A percentile compares a stretch with the other conserved stretches of the same genome.
phyloP scores from a whole-genome alignment of 2,113 vertebrate genomes.

The Cyprinus carpio region DNA sequence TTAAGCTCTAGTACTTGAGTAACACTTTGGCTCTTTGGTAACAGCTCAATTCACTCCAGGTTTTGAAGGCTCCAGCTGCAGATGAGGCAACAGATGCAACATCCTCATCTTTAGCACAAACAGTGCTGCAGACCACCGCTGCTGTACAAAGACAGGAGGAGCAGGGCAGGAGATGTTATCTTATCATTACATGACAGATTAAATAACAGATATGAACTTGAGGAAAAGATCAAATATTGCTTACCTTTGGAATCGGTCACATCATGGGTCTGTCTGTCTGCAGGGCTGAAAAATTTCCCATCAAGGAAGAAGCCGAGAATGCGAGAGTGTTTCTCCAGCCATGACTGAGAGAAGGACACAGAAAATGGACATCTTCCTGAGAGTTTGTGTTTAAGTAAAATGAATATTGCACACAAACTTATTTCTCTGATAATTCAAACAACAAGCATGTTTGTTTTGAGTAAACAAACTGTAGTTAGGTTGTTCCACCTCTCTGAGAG shows the following conservation, averaged over 20 bases:
- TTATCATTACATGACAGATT: not conserved
- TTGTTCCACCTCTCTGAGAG: not conserved
- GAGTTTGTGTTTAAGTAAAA: not conserved
- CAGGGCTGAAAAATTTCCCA: slow-evolving; percentile 66
- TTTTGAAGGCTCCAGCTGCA: slow-evolving; percentile 57
- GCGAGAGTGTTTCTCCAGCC: slow-evolving; percentile 70
- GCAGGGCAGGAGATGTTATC: not conserved
- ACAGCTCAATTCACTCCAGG: slow-evolving; percentile 69
- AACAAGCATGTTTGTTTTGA: not conserved
- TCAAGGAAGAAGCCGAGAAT: slow-evolving; percentile 72
- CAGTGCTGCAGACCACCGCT: slow-evolving; percentile 59
- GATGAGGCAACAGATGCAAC: slow-evolving; percentile 65
- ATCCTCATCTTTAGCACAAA: slow-evolving; percentile 66
- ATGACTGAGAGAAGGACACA: slow-evolving; percentile 63
- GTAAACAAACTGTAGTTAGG: not conserved
- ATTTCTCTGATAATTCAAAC: not conserved
- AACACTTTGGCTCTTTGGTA: slow-evolving; percentile 68
- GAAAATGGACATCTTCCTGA: not conserved
- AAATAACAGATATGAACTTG: not conserved
- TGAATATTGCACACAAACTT: not conserved
- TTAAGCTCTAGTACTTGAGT: slow-evolving; percentile 62
- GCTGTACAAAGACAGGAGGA: slow-evolving; percentile 57
- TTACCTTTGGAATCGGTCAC: slow-evolving; percentile 69
- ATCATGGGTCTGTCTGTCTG: slow-evolving; percentile 53
- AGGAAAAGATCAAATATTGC: not conserved